Evolutionary conservation across 2,888 invertebrate genomes (phyloP).

Genomic region (Xanthorhoe designata): DNA sequence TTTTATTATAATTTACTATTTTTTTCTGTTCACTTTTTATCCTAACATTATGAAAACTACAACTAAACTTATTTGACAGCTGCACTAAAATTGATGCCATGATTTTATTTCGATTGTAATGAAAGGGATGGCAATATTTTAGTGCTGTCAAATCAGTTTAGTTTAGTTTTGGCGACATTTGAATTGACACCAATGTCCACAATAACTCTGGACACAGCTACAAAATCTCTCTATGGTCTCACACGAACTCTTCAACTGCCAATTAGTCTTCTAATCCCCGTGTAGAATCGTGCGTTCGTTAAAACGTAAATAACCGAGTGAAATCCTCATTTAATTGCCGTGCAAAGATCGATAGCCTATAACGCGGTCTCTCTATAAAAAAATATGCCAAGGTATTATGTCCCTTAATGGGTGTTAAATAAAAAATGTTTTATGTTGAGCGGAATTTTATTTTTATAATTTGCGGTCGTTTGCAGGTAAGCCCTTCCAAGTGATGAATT

Average conservation of each 20-base stretch:
- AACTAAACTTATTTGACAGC: too few relatives aligned
- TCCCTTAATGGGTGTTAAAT: background rate
- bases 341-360: slow-evolving; percentile 32
- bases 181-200: background rate
- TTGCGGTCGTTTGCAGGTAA: slow-evolving; percentile 29
- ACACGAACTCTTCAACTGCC: slow-evolving; percentile 9
- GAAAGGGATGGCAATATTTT: too few relatives aligned
- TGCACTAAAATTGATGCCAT: too few relatives aligned
- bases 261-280: slow-evolving; percentile 20
- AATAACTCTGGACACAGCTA: background rate
- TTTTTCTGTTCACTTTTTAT: too few relatives aligned
- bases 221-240: background rate
- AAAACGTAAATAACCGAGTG: slow-evolving; percentile 37
- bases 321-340: slow-evolving; percentile 47
- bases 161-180: too few relatives aligned
- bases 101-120: too few relatives aligned
- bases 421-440: slow-evolving; percentile 5
- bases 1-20: too few relatives aligned
- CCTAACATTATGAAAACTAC: too few relatives aligned
- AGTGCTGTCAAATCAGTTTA: too few relatives aligned
- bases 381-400: slow-evolving; percentile 2
- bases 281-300: slow-evolving; percentile 26
- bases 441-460: slow-evolving; percentile 9
- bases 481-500: slow-evolving; percentile 14
- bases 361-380: slow-evolving; percentile 11